Evolutionary conservation across 2,797 vertebrate genomes (phyloP).

Genomic region (Margarornis squamiger): DNA sequence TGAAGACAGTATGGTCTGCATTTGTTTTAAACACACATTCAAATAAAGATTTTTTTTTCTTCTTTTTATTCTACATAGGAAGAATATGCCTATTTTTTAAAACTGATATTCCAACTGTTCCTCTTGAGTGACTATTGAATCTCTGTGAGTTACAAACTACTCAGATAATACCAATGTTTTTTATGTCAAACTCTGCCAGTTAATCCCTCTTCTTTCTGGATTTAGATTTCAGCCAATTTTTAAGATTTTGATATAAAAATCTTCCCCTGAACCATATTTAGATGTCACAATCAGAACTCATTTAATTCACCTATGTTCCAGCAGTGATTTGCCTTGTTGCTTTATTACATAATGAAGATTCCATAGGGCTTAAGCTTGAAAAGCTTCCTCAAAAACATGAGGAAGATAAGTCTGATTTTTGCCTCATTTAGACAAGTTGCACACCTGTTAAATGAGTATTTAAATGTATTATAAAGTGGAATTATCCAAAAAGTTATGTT

Average conservation of each 20-base stretch:
- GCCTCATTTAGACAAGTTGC: background rate
- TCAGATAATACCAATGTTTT: background rate
- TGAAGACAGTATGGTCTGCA: background rate
- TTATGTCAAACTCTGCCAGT: background rate
- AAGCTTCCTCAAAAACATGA: background rate
- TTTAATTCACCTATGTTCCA: background rate
- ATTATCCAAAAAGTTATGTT: background rate
- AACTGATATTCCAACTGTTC: background rate
- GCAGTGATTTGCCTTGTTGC: background rate
- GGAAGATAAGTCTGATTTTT: background rate
- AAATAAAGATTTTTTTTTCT: background rate
- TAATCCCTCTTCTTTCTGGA: background rate
- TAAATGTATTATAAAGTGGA: background rate
- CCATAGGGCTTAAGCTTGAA: background rate
- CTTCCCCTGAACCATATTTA: background rate
- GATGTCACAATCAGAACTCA: background rate
- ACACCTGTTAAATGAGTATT: background rate
- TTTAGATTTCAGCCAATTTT: background rate
- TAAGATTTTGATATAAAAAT: background rate
- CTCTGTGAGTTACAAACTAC: background rate
- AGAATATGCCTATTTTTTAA: background rate
- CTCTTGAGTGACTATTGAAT: background rate
- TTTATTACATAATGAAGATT: background rate
- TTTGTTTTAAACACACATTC: background rate
- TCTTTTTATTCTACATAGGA: background rate